Conservation (phyloP, 2,888 invertebrate genomes). For the Cosmia trapezina region DNA sequence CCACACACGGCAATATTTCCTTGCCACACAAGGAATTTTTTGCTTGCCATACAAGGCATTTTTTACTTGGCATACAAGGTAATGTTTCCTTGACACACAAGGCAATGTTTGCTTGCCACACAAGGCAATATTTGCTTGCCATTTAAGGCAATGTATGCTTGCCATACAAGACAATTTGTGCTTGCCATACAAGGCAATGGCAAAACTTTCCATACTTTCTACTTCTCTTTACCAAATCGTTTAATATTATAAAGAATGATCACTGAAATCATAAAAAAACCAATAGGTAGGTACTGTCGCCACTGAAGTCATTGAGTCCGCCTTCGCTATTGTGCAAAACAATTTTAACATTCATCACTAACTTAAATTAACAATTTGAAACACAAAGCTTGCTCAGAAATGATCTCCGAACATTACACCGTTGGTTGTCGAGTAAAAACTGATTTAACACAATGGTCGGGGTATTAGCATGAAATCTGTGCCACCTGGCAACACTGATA, state of each 20-base stretch:
- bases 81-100: too few relatives aligned
- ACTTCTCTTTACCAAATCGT: background rate
- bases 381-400: constrained; percentile 4
- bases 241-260: background rate
- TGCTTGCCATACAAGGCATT: too few relatives aligned
- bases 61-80: too few relatives aligned
- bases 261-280: background rate
- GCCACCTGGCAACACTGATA: constrained; percentile 6
- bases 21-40: too few relatives aligned
- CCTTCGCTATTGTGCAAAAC: constrained; percentile 1
- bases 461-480: background rate
- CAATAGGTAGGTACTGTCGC: background rate
- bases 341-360: constrained; percentile 16
- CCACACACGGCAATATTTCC: too few relatives aligned
- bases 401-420: constrained; percentile 4
- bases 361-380: constrained; percentile 18
- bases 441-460: constrained; percentile 4
- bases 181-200: too few relatives aligned
- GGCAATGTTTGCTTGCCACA: too few relatives aligned
- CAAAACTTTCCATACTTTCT: background rate
- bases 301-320: background rate
- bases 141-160: too few relatives aligned
- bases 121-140: too few relatives aligned
- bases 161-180: too few relatives aligned
- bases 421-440: constrained; percentile 22